Evolutionary conservation across 2,888 invertebrate species (phyloP).

Genomic region (Petrolisthes manimaculis): DNA sequence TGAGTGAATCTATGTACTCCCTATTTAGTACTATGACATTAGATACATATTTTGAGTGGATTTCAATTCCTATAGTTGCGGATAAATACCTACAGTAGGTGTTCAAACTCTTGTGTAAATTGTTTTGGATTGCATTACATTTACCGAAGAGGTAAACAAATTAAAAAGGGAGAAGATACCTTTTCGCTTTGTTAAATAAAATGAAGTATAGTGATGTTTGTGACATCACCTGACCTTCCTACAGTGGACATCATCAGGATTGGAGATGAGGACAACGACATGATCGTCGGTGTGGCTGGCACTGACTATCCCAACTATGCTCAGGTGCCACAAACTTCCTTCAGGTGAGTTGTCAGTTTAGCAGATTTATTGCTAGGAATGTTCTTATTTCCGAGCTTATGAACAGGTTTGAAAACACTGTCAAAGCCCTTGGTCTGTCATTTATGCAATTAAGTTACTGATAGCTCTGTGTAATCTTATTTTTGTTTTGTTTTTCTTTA

Average conservation of each 20-base stretch:
- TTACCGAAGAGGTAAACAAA: not conserved
- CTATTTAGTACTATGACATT: too few species aligned
- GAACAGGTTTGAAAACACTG: not conserved
- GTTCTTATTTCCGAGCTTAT: not conserved
- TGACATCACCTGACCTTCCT: not conserved
- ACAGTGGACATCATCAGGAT: conserved; percentile 42
- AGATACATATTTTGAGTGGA: too few species aligned
- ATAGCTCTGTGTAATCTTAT: not conserved
- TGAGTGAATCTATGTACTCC: too few species aligned
- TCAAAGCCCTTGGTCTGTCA: not conserved
- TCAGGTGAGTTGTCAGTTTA: conserved; percentile 34
- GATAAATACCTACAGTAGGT: too few species aligned
- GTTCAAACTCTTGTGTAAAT: not conserved
- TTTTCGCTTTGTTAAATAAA: not conserved
- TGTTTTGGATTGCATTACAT: too few species aligned
- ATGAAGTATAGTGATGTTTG: not conserved
- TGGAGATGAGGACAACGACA: conserved; percentile 48
- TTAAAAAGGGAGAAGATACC: not conserved
- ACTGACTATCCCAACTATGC: conserved; percentile 44
- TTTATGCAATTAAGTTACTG: not conserved
- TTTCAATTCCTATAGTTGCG: too few species aligned
- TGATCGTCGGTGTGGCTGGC: conserved; percentile 48
- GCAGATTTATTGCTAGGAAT: too few species aligned
- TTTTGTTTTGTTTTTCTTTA: not conserved
- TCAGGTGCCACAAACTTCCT: conserved; percentile 45